Evolutionary conservation across 1,140 invertebrate species (phyloP), one percentile per base, ranked within the genome.

Genomic region (Atta colombica): DNA sequence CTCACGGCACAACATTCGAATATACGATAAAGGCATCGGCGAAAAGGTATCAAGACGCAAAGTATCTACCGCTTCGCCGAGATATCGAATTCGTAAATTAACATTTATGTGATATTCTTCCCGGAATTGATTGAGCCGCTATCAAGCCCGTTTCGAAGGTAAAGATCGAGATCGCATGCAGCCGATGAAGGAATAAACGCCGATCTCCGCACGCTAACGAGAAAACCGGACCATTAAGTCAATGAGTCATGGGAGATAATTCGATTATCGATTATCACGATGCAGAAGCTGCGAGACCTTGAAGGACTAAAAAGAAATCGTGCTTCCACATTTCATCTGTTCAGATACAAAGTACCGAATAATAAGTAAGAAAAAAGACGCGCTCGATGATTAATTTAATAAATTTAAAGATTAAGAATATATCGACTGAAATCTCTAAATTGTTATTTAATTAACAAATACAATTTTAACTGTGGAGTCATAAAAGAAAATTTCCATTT

Each of bases 31-130:
- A 60, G 53, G 53, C 21, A 74, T 58, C 53, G 45, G 39, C 45
- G 16, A 25, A n/a, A 45, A 25, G 69, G 7, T 21, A 75, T 51
- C 25, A 53, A 63, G 45, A 63, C 55, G 31, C 51, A 18, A 39
- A 21, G 65, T 68, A 45, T 25, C 45, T 86, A 51, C 45, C 63
- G 35, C 45, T 45, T 68, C 49, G 51, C n/a, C 51, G 31, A 3
- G 81, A 77, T 51, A 77, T 18, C 45, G 45, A 49, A 16, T 60
- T 5, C 60, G 78, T 87, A 85, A 87, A 87, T 87, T 87, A 77
- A 85, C 81, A 85, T 87, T 86, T 87, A 77, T 81, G 81, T 77
- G 81, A 87, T 87, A 87, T 85, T 71, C 69, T 87, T 87, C 81
- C 49, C 58, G 77, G 85, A 87, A 87, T 87, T 58, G 77, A 84